Evolutionary conservation across 2,888 invertebrate genomes (phyloP).

Genomic region (Eupithecia tripunctaria): DNA sequence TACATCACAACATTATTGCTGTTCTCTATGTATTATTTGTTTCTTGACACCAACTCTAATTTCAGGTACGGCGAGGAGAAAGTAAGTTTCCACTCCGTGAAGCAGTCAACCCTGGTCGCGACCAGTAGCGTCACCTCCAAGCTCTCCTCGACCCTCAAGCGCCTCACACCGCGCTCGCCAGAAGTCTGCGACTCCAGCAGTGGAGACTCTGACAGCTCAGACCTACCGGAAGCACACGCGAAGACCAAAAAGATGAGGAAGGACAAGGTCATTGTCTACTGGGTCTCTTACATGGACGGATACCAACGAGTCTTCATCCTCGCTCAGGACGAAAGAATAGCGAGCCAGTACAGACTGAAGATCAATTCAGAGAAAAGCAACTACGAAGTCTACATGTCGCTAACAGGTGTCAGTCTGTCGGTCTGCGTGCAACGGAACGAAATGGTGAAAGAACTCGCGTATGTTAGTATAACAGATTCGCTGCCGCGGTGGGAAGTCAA

Average conservation of each 20-base stretch:
- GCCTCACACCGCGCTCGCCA: constrained; percentile 80
- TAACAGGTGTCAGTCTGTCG: constrained; percentile 88
- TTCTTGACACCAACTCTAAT: constrained; percentile 25
- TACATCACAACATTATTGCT: neutral
- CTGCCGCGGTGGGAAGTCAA: constrained; percentile 93
- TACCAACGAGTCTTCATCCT: constrained; percentile 90
- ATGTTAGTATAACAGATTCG: constrained; percentile 87
- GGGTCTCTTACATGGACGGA: constrained; percentile 91
- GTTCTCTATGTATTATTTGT: neutral
- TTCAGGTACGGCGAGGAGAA: constrained; percentile 87
- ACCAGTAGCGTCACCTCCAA: constrained; percentile 82
- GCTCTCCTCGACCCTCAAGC: constrained; percentile 82
- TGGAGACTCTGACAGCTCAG: constrained; percentile 83
- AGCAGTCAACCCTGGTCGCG: constrained; percentile 78
- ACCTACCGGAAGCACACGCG: constrained; percentile 74
- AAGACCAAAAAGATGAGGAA: constrained; percentile 87
- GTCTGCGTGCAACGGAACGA: constrained; percentile 76
- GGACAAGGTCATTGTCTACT: constrained; percentile 91
- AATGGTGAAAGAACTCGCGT: constrained; percentile 86
- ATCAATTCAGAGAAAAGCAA: constrained; percentile 88
- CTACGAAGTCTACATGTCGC: constrained; percentile 87
- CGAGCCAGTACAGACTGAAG: constrained; percentile 83
- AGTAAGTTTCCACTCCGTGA: constrained; percentile 89
- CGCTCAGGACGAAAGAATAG: constrained; percentile 90
- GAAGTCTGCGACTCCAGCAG: constrained; percentile 85